Evolutionary conservation across 2,888 invertebrate genomes (phyloP).

Genomic region (Melanotus villosus): DNA sequence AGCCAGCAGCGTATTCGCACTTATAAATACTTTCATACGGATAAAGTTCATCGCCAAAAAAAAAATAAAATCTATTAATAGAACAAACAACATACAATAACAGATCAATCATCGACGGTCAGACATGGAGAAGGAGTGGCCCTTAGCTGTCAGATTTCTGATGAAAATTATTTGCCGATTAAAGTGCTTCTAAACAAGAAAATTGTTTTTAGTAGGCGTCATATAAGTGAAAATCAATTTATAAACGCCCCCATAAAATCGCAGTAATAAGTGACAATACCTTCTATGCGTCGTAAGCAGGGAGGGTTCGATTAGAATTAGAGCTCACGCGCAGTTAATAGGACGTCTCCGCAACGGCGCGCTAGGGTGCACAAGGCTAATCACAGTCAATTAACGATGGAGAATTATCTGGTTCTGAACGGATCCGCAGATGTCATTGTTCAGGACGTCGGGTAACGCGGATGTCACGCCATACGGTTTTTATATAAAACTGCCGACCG

Average conservation of each 20-base stretch:
- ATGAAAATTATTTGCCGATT: no score
- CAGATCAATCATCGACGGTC: no score
- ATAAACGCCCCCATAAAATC: slow-evolving; percentile 59
- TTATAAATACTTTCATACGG: no score
- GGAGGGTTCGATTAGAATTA: slow-evolving; percentile 48
- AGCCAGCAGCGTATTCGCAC: no score
- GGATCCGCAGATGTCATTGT: slow-evolving; percentile 61
- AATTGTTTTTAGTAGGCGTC: slow-evolving; percentile 42
- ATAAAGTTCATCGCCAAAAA: no score
- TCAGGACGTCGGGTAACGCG: slow-evolving; percentile 50
- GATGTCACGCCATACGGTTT: slow-evolving; percentile 57
- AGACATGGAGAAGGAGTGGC: no score
- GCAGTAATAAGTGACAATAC: slow-evolving; percentile 61
- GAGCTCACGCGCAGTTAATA: slow-evolving; percentile 53
- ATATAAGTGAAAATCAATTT: slow-evolving; percentile 64
- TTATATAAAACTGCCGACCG: slow-evolving; percentile 59
- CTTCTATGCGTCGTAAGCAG: slow-evolving; percentile 54
- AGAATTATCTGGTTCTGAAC: slow-evolving; percentile 63
- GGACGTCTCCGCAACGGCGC: slow-evolving; percentile 54
- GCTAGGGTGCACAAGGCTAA: slow-evolving; percentile 58
- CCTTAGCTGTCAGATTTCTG: no score
- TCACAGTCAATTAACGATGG: slow-evolving; percentile 64
- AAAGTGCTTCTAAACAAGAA: slow-evolving; percentile 37
- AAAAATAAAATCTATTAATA: no score
- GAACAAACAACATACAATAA: no score